These are phyloP conservation scores for Odontocolon sp. DNA, from an alignment of 2,888 invertebrate genomes.

Conservation along the genomic window DNA sequence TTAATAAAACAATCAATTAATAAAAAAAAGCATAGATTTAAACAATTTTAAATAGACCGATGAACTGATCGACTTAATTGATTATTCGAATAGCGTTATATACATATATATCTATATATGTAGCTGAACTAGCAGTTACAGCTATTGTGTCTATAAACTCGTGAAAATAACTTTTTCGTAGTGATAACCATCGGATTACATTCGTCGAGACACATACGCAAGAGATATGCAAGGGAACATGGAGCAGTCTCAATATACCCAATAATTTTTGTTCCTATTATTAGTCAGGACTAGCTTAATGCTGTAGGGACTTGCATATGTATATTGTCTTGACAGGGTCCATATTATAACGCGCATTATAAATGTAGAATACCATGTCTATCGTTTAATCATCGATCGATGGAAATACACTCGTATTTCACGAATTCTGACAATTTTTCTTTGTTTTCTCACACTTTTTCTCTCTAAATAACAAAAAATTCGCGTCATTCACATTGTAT, in stretches of 20 bases:
- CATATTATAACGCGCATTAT: conserved; percentile 61
- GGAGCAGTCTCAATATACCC: conserved; percentile 60
- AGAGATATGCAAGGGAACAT: conserved; percentile 64
- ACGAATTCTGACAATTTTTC: conserved; percentile 21
- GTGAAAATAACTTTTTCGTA: conserved; percentile 61
- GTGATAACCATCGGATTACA: conserved; percentile 59
- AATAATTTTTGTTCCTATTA: conserved; percentile 57
- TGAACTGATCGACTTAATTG: too few species aligned
- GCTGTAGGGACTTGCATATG: conserved; percentile 66
- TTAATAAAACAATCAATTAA: too few species aligned
- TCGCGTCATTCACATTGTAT: background rate
- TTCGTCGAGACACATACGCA: conserved; percentile 61
- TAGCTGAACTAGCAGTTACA: conserved; percentile 56
- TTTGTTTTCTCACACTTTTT: background rate
- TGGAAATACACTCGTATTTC: conserved; percentile 31
- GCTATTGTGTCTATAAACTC: conserved; percentile 59
- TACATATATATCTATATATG: too few species aligned
- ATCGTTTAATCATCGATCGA: conserved; percentile 48
- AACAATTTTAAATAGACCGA: too few species aligned
- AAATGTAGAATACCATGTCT: conserved; percentile 54
- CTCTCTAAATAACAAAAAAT: background rate
- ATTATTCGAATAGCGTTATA: too few species aligned
- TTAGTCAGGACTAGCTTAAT: conserved; percentile 67
- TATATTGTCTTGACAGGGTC: conserved; percentile 70
- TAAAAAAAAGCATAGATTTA: too few species aligned